Evolutionary conservation across 2,888 invertebrate genomes (phyloP).

Genomic region (Zhengitettix transpicula): DNA sequence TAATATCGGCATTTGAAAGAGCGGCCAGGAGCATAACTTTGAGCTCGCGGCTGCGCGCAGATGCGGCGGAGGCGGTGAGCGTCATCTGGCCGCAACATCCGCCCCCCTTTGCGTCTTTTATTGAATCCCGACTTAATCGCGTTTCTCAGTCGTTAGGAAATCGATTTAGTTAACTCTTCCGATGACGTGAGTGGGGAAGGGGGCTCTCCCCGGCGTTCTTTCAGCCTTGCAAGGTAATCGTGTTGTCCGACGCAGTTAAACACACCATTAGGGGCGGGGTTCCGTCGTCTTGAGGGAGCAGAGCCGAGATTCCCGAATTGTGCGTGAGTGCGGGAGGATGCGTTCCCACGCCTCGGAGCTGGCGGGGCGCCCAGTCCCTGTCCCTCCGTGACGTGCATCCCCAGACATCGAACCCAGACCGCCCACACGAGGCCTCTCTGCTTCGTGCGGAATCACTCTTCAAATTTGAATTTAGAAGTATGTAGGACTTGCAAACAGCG

Average conservation of each 20-base stretch:
- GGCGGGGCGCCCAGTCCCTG: not conserved
- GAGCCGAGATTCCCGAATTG: not conserved
- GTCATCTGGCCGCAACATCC: not conserved
- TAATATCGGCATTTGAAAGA: too few relatives aligned
- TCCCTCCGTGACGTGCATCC: not conserved
- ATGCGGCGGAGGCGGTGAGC: not conserved
- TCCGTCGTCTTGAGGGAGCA: not conserved
- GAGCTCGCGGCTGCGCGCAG: too few relatives aligned
- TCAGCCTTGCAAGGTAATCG: not conserved
- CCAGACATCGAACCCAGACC: not conserved
- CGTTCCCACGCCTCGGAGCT: not conserved
- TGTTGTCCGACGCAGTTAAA: not conserved
- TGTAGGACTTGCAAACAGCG: too few relatives aligned
- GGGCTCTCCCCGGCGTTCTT: not conserved
- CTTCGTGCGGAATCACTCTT: too few relatives aligned
- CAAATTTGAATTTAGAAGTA: too few relatives aligned
- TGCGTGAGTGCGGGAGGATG: not conserved
- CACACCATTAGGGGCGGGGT: not conserved
- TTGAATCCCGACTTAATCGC: constrained; percentile 4
- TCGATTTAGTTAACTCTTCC: constrained; percentile 8
- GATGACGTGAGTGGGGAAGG: too few relatives aligned
- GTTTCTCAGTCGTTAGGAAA: constrained; percentile 4
- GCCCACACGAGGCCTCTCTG: not conserved
- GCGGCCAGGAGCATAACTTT: too few relatives aligned
- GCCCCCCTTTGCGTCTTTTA: not conserved